These are phyloP conservation scores for Eurystomus gularis DNA, from an alignment of 2,113 vertebrate species.

Conservation along the genomic window DNA sequence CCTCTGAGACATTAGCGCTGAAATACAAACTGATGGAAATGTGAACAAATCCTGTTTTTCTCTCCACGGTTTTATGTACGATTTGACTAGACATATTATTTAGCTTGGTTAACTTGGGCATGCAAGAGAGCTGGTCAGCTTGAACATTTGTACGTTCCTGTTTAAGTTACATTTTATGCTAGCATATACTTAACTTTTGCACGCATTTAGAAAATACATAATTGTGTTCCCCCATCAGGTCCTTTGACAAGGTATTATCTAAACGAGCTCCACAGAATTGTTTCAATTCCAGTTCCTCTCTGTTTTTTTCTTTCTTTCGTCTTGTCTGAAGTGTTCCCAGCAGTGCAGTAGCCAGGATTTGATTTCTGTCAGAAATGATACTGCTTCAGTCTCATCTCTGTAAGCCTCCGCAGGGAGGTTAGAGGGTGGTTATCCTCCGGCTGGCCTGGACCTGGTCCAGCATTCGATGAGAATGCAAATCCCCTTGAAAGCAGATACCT, in stretches of 20 bases:
- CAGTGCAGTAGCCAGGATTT: conserved; percentile 63
- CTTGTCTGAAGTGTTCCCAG: conserved; percentile 55
- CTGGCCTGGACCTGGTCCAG: conserved; percentile 61
- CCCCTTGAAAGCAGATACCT: conserved; percentile 64
- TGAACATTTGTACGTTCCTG: neutral
- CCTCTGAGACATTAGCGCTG: neutral
- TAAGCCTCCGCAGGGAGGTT: conserved; percentile 53
- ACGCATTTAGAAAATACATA: neutral
- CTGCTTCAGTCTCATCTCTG: conserved; percentile 58
- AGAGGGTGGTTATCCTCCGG: conserved; percentile 54
- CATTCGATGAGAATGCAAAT: conserved; percentile 66
- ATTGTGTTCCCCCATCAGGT: neutral
- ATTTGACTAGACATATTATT: neutral
- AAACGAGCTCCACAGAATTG: conserved; percentile 10
- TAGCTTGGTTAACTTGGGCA: neutral
- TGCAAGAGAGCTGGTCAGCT: neutral
- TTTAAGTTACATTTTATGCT: neutral
- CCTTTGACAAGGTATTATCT: conserved; percentile 13
- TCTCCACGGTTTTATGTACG: neutral
- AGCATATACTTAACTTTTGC: neutral
- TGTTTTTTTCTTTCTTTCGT: neutral
- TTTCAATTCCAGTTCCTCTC: conserved; percentile 33
- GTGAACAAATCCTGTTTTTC: neutral
- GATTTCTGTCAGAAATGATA: conserved; percentile 73
- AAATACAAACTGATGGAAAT: neutral